Percentiles rank a stretch among this genome's conserved stretches.
phyloP scores from a whole-genome alignment of 1,140 invertebrate genomes.

The Pantala flavescens region DNA sequence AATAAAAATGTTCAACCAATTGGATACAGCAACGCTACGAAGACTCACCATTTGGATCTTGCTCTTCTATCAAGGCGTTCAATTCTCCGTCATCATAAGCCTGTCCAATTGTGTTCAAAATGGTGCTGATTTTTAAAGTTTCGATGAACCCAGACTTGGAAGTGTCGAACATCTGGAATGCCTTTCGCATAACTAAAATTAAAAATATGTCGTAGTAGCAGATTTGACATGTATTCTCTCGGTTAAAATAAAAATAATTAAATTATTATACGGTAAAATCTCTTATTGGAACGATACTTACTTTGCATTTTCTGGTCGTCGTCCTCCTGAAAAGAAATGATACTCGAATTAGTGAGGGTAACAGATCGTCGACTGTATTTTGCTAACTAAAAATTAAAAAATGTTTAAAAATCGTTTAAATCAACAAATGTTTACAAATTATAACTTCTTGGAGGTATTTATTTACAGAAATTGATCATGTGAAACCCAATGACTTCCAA shows the following conservation, averaged over 20 bases:
- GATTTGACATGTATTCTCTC: neutral
- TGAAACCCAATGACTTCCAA: too few relatives aligned
- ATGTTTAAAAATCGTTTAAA: too few relatives aligned
- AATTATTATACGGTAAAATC: neutral
- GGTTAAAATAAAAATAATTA: neutral
- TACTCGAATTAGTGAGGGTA: too few relatives aligned
- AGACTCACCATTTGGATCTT: slow-evolving; percentile 63
- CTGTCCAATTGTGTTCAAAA: slow-evolving; percentile 88
- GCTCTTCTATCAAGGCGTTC: slow-evolving; percentile 68
- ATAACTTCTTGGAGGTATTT: too few relatives aligned
- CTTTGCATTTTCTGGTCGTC: slow-evolving; percentile 4
- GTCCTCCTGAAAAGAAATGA: slow-evolving; percentile 1
- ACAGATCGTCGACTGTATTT: too few relatives aligned
- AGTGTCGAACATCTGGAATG: slow-evolving; percentile 91
- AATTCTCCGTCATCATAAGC: slow-evolving; percentile 80
- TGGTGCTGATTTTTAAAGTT: slow-evolving; percentile 77
- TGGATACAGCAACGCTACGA: too few relatives aligned
- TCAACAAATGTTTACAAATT: too few relatives aligned
- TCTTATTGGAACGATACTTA: neutral
- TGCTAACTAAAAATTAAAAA: too few relatives aligned
- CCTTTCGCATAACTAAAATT: slow-evolving; percentile 53
- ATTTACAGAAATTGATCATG: too few relatives aligned
- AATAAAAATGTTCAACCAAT: too few relatives aligned
- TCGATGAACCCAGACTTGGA: slow-evolving; percentile 83
- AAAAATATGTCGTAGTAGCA: neutral